Base-by-base conservation (phyloP, 2,888 invertebrate species). In the Epinotia brunnichana region DNA sequence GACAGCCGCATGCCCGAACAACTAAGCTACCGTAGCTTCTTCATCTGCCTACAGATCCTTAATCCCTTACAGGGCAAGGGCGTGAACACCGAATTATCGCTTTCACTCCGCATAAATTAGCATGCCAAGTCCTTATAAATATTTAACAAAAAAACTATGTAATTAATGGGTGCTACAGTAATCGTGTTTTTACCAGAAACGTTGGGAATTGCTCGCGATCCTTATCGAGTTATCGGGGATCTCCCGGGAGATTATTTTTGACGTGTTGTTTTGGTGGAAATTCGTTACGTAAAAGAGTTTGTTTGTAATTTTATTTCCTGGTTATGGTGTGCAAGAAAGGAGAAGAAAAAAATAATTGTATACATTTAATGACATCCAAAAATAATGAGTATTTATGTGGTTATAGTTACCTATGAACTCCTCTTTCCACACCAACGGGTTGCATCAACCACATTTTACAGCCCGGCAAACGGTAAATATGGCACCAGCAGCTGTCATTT, bases 101-200 rank as follows among this genome's bases (percentile, higher is more conserved):
- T 86, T 90, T 90, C 87, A 88, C 92, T 89, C 83, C 82, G 86
- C 81, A 92, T 91, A 83, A 74, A 88, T 91, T 90, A 86, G 74
- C 86, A 88, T 89, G 84, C 79, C 82, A 80, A 83, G 74, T 77
- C 68, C 75, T 77, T 80, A 87, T 87, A 82, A 85, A 85, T 86
- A 85, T 85, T 82, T 83, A 85, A 82, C 80, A 62, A 73, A 73
- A 78, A 80, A 80, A 77, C 66, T 79, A 77, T 79, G 83, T 88
- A 87, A 87, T 87, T 85, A 87, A 89, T 83, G 82, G 81, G 74
- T 60, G 79, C 78, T 77, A 76, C 80, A 80, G 80, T 81, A 77
- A 82, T 82, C 81, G 81, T 84, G 85, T 83, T 87, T 72, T 86
- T 81, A 80, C 82, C 78, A 80, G 75, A 83, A 85, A 85, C 82